Percentiles rank a stretch among this genome's conserved stretches.
Conservation (phyloP, 2,888 invertebrate genomes). For the Tiliacea aurago region DNA sequence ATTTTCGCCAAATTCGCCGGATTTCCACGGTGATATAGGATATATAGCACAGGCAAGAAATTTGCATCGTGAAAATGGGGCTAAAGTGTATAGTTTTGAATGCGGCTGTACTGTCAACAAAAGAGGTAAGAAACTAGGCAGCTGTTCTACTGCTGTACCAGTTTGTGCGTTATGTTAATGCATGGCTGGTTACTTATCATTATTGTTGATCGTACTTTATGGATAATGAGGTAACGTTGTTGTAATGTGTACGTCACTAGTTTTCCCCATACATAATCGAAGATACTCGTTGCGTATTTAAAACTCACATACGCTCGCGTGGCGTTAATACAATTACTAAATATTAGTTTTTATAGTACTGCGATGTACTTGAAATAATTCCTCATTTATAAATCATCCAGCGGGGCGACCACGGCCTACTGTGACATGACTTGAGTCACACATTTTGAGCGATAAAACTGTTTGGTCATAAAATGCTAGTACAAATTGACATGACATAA, state of each 20-base stretch:
- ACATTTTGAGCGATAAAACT: too few relatives aligned
- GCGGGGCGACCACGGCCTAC: too few relatives aligned
- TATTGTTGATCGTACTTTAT: slow-evolving; percentile 15
- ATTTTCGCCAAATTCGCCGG: background rate
- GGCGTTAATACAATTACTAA: background rate
- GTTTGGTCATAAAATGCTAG: too few relatives aligned
- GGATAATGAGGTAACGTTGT: too few relatives aligned
- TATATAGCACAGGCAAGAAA: background rate
- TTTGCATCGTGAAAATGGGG: background rate
- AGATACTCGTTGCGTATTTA: background rate
- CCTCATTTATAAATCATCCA: background rate
- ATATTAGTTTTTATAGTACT: background rate
- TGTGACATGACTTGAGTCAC: too few relatives aligned
- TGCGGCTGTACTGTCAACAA: background rate
- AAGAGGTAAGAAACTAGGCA: background rate
- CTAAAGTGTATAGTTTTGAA: background rate
- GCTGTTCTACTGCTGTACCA: background rate
- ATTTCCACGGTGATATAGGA: background rate
- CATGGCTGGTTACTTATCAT: background rate
- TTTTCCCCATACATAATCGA: background rate
- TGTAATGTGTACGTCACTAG: background rate
- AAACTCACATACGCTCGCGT: background rate
- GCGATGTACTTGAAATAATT: background rate
- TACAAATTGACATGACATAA: too few relatives aligned
- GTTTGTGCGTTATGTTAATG: too few relatives aligned